Percentiles rank a stretch among this genome's conserved stretches.
Conservation (phyloP, 2,888 invertebrate species). For the Chirona hameri region DNA sequence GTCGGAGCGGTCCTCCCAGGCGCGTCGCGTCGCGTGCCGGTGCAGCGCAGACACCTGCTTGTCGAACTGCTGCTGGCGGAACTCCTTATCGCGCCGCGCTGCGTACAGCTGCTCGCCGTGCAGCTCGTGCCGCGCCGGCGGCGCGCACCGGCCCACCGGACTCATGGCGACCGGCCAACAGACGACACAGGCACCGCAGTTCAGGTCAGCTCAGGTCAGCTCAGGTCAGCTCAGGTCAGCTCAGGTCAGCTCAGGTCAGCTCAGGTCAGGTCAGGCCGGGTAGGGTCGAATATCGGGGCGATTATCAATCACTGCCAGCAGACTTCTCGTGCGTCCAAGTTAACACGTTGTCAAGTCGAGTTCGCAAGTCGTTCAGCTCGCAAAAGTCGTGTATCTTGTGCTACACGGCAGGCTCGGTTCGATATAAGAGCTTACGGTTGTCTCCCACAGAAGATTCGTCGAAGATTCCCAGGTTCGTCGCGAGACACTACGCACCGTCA, state of each 20-base stretch:
- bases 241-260: neutral
- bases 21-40: neutral
- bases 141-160: neutral
- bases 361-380: too few relatives aligned
- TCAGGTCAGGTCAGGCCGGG: neutral
- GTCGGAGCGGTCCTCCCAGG: constrained; percentile 13
- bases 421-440: too few relatives aligned
- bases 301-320: too few relatives aligned
- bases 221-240: neutral
- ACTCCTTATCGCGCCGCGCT: constrained; percentile 4
- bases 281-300: too few relatives aligned
- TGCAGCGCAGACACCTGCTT: neutral
- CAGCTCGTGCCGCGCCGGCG: neutral
- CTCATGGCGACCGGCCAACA: neutral
- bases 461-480: too few relatives aligned
- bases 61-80: constrained; percentile 4
- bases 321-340: too few relatives aligned
- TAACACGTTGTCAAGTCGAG: too few relatives aligned
- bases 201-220: neutral
- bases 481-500: too few relatives aligned
- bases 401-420: too few relatives aligned
- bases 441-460: too few relatives aligned
- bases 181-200: too few relatives aligned
- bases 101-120: constrained; percentile 23
- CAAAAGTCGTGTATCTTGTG: too few relatives aligned